Evolutionary conservation across 1,140 invertebrate genomes (phyloP).

Genomic region (Drosophila ironensis): DNA sequence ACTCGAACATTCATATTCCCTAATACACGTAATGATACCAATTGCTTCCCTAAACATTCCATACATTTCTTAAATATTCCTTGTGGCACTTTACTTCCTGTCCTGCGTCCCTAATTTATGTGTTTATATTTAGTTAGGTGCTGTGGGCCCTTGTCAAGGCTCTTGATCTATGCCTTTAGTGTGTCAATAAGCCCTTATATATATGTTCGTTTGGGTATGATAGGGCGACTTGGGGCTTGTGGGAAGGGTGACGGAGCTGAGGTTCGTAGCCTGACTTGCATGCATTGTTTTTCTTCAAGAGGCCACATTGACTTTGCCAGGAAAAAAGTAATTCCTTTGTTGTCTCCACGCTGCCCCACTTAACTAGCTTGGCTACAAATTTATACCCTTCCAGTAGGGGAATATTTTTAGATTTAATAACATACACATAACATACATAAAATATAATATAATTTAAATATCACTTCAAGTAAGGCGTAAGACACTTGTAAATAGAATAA

Average conservation of each 20-base stretch:
- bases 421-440: too few species aligned
- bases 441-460: not conserved
- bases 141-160: slow-evolving; percentile 43
- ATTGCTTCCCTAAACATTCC: slow-evolving; percentile 6
- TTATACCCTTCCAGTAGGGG: slow-evolving; percentile 9
- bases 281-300: slow-evolving; percentile 69
- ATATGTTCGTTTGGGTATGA: not conserved
- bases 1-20: too few species aligned
- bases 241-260: slow-evolving; percentile 1
- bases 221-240: not conserved
- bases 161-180: slow-evolving; percentile 71
- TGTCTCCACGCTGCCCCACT: slow-evolving; percentile 61
- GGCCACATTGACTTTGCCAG: slow-evolving; percentile 9
- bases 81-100: not conserved
- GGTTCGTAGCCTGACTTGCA: slow-evolving; percentile 44
- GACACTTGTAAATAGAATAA: too few species aligned
- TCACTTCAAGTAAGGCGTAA: not conserved
- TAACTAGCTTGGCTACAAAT: slow-evolving; percentile 41
- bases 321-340: slow-evolving; percentile 41
- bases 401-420: not conserved
- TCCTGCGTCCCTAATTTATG: slow-evolving; percentile 35
- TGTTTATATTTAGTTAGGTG: slow-evolving; percentile 50
- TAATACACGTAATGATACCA: not conserved
- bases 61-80: too few species aligned
- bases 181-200: slow-evolving; percentile 65